Percentiles rank a stretch among this genome's conserved stretches.
Evolutionary conservation across 2,888 invertebrate genomes (phyloP).

Genomic region (Xestia xanthographa): DNA sequence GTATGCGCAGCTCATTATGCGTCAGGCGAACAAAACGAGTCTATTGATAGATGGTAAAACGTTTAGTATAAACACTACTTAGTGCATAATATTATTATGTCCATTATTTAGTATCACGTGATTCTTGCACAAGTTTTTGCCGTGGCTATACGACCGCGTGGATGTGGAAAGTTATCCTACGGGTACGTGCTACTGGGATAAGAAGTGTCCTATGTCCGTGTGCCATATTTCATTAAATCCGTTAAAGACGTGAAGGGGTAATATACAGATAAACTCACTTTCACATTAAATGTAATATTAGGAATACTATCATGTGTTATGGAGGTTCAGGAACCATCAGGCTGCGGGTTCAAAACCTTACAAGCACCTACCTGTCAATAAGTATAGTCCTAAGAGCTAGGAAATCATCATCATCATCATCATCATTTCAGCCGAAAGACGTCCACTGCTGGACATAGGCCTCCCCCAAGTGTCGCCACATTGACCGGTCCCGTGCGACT

Average conservation of each 20-base stretch:
- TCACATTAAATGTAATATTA: too few species aligned
- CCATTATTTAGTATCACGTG: not conserved
- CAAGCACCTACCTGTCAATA: too few species aligned
- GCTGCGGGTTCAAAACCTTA: not conserved
- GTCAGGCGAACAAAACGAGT: slow-evolving; percentile 14
- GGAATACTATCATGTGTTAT: not conserved
- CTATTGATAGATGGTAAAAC: slow-evolving; percentile 15
- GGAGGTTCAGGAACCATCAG: not conserved
- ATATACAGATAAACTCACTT: not conserved
- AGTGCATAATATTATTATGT: not conserved
- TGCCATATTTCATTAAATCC: not conserved
- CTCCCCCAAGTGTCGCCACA: too few species aligned
- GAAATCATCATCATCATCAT: too few species aligned
- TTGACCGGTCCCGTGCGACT: too few species aligned
- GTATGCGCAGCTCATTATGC: slow-evolving; percentile 7
- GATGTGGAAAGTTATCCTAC: not conserved
- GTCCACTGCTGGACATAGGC: too few species aligned
- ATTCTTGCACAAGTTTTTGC: not conserved
- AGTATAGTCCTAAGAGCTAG: not conserved
- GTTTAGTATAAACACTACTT: not conserved
- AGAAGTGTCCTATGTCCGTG: not conserved
- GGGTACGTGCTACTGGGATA: not conserved
- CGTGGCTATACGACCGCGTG: not conserved
- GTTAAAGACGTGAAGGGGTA: not conserved
- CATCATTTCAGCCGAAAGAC: too few species aligned